Evolutionary conservation across 2,888 invertebrate genomes (phyloP), one percentile per base, ranked within the genome.

Genomic region (Bedellia somnulentella): DNA sequence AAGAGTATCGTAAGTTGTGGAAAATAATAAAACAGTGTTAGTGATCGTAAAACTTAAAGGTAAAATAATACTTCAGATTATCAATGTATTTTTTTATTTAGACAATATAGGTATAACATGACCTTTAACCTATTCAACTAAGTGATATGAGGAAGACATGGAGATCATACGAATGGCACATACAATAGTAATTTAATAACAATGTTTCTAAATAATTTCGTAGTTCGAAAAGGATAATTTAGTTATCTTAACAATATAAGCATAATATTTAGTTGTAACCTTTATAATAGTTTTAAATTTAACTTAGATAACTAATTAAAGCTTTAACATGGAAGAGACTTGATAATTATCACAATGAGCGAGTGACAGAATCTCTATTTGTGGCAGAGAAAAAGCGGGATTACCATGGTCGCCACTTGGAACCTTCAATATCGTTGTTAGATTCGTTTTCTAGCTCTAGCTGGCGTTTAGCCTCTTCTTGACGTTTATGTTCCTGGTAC

Each of bases 401-500:
- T 46, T 51, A 75, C 75, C 75, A 75, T 25, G 75, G 75, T 36
- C 75, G 68, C 75, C 75, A 75, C 42, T 68, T 66, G 41, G 50
- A 57, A 26, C 44, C 52, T 28, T 70, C 67, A 13, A 57, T 54
- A 33, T 68, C 52, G 32, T 44, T 41, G 26, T 52, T 70, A 25
- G 52, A 49, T 40, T 18, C 5, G 5, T 5, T 6, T 18, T 18
- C 18, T 18, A 9, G 5, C 5, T 57, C 55, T 42, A 59, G 61
- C 31, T 60, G 63, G 38, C 58, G 63, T 39, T 58, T 64, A 29
- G 70, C 70, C 52, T 68, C 75, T 49, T 75, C 75, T 45, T 68
- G 70, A 50, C 70, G 73, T 67, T 71, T 75, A 47, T 62, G 64
- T 56, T 75, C 75, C 43, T 75, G 73, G 57, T 75, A 75, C 59